These are phyloP conservation scores for Trachelus tabidus DNA, from an alignment of 2,888 invertebrate genomes.

Conservation along the genomic window DNA sequence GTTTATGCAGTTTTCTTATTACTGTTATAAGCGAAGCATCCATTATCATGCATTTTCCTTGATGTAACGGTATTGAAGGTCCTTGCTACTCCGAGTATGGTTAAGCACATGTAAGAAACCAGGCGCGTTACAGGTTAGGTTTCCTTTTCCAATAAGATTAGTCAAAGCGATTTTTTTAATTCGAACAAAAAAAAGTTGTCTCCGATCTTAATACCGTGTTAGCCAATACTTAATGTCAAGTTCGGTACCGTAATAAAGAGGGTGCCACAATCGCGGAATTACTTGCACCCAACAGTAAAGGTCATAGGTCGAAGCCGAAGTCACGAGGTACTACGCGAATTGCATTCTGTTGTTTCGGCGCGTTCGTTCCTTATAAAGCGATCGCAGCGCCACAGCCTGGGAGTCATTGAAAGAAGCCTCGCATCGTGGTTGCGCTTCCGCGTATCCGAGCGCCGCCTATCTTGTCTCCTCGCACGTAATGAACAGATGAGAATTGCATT, in stretches of 20 bases:
- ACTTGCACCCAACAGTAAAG: not conserved
- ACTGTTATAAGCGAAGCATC: not conserved
- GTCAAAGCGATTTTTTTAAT: too few species aligned
- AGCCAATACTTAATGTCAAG: not conserved
- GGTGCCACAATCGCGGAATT: not conserved
- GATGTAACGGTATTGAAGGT: not conserved
- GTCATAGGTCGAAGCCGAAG: not conserved
- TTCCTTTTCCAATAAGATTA: not conserved
- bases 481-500: not conserved
- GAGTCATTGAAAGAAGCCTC: slow-evolving; percentile 62
- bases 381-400: slow-evolving; percentile 23
- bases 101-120: too few species aligned
- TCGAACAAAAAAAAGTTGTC: not conserved
- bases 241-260: not conserved
- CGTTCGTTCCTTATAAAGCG: not conserved
- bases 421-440: slow-evolving; percentile 57
- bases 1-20: too few species aligned
- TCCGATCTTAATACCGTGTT: not conserved
- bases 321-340: not conserved
- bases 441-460: slow-evolving; percentile 51
- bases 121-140: not conserved
- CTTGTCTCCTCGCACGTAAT: slow-evolving; percentile 31
- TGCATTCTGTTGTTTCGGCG: not conserved
- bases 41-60: not conserved
- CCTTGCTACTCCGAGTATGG: not conserved